These are phyloP conservation scores for Tetragnatha versicolor DNA, from an alignment of 1,140 invertebrate genomes.

Conservation along the genomic window DNA sequence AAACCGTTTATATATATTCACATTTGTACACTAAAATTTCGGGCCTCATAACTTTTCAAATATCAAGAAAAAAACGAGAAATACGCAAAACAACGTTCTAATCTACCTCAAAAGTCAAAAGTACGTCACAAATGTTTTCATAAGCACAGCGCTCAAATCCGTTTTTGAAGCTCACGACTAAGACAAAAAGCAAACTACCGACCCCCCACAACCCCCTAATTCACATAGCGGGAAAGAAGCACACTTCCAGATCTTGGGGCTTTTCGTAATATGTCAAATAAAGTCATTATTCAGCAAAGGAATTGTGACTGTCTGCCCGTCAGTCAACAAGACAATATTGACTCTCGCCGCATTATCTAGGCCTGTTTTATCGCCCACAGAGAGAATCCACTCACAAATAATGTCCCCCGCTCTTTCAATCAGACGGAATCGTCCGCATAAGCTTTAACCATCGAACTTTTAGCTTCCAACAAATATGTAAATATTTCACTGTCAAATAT, in stretches of 20 bases:
- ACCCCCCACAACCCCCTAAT: neutral
- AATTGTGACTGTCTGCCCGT: slow-evolving; percentile 34
- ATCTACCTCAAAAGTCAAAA: too few species aligned
- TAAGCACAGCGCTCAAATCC: too few species aligned
- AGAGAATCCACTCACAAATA: slow-evolving; percentile 34
- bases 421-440: slow-evolving; percentile 39
- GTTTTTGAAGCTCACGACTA: too few species aligned
- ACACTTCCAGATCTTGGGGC: slow-evolving; percentile 41
- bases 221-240: too few species aligned
- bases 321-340: slow-evolving; percentile 47
- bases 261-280: slow-evolving; percentile 51
- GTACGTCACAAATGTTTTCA: too few species aligned
- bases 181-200: slow-evolving; percentile 9
- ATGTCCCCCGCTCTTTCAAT: slow-evolving; percentile 24
- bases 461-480: slow-evolving; percentile 55
- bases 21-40: too few species aligned
- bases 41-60: too few species aligned
- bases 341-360: slow-evolving; percentile 48
- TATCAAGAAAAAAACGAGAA: too few species aligned
- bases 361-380: slow-evolving; percentile 46
- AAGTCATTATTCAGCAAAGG: slow-evolving; percentile 40
- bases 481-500: slow-evolving; percentile 55
- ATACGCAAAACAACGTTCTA: too few species aligned
- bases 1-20: too few species aligned
- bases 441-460: slow-evolving; percentile 54